Conservation (phyloP, 2,888 invertebrate genomes). For the Idaea biselata region DNA sequence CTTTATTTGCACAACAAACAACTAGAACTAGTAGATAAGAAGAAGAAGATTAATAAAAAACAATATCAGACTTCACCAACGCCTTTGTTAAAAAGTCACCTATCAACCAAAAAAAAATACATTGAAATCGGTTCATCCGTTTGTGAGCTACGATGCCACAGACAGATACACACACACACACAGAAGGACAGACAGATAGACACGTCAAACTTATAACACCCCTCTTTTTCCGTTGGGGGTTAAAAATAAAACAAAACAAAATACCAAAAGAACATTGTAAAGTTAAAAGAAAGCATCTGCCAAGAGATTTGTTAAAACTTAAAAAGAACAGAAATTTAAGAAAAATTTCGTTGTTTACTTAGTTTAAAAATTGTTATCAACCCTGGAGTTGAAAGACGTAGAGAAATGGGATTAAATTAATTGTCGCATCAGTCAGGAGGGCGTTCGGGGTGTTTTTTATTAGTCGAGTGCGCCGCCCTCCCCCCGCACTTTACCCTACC, state of each 20-base stretch:
- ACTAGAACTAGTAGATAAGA: too few relatives aligned
- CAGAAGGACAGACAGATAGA: too few relatives aligned
- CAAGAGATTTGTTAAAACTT: conserved; percentile 6
- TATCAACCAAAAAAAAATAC: too few relatives aligned
- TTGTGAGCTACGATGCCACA: too few relatives aligned
- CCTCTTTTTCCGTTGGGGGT: too few relatives aligned
- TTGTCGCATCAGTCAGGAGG: conserved; percentile 81
- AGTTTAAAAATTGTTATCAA: conserved; percentile 32
- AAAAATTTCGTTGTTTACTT: conserved; percentile 1
- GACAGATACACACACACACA: too few relatives aligned
- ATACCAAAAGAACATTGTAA: not conserved
- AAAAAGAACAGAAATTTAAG: conserved; percentile 24
- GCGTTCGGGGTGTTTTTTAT: conserved; percentile 80
- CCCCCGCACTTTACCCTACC: conserved; percentile 31
- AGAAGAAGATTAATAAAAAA: not conserved
- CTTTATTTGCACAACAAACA: too few relatives aligned
- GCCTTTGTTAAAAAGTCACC: not conserved
- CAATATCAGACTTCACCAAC: not conserved
- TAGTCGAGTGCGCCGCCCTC: conserved; percentile 67
- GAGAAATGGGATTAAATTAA: conserved; percentile 81
- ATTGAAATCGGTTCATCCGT: too few relatives aligned
- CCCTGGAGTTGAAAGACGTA: conserved; percentile 75
- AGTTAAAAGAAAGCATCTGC: not conserved
- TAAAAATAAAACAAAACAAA: not conserved
- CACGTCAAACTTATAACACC: too few relatives aligned